Evolutionary conservation across 2,888 invertebrate species (phyloP).

Genomic region (Sphinx pinastri): DNA sequence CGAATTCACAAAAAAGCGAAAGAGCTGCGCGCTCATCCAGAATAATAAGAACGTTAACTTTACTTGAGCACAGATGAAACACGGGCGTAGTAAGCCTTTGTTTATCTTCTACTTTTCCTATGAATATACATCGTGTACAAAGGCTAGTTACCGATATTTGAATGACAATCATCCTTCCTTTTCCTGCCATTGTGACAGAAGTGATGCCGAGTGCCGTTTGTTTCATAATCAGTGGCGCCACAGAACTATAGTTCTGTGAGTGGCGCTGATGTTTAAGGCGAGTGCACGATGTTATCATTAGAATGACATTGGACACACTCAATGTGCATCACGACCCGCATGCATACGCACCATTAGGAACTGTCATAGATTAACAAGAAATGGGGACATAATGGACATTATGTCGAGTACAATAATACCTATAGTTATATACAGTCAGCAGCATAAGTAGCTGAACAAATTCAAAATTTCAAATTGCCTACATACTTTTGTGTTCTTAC

Average conservation of each 20-base stretch:
- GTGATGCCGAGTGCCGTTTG: not conserved
- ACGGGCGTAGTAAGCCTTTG: too few relatives aligned
- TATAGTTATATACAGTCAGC: too few relatives aligned
- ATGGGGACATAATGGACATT: not conserved
- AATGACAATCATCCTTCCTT: not conserved
- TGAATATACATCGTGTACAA: not conserved
- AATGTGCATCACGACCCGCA: constrained; percentile 33
- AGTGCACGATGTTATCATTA: constrained; percentile 41
- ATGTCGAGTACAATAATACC: too few relatives aligned
- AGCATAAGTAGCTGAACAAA: too few relatives aligned
- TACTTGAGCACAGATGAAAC: too few relatives aligned
- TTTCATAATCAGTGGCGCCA: not conserved
- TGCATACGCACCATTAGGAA: constrained; percentile 22
- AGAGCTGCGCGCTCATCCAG: too few relatives aligned
- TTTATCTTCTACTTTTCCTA: not conserved
- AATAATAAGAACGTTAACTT: too few relatives aligned
- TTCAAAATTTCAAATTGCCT: too few relatives aligned
- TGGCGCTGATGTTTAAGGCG: constrained; percentile 19
- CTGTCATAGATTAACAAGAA: not conserved
- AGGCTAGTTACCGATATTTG: not conserved
- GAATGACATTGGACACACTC: constrained; percentile 35
- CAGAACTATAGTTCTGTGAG: too few relatives aligned
- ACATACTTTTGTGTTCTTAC: too few relatives aligned
- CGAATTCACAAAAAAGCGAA: too few relatives aligned
- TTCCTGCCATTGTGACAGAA: not conserved